phyloP scores from a whole-genome alignment of 2,888 invertebrate genomes.

The Scrobipalpa costella region DNA sequence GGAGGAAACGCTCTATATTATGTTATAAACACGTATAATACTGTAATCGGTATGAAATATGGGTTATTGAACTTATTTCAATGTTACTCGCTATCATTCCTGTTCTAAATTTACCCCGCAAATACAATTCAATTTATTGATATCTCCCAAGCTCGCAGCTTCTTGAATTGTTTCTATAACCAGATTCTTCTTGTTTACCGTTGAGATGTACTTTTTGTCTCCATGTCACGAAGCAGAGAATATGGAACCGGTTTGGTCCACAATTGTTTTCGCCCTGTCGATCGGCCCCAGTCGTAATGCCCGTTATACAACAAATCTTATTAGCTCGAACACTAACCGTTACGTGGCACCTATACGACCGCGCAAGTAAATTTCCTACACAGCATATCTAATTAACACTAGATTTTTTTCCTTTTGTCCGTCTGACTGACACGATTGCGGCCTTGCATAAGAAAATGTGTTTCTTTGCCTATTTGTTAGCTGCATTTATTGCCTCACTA shows the following conservation, averaged over 20 bases:
- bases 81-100: slow-evolving; percentile 30
- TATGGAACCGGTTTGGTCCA: slow-evolving; percentile 56
- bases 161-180: slow-evolving; percentile 24
- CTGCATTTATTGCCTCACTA: background rate
- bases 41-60: slow-evolving; percentile 47
- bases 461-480: slow-evolving; percentile 24
- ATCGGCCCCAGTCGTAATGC: slow-evolving; percentile 52
- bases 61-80: slow-evolving; percentile 49
- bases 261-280: slow-evolving; percentile 66
- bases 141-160: background rate
- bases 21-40: background rate
- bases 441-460: slow-evolving; percentile 27
- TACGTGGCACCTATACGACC: slow-evolving; percentile 53
- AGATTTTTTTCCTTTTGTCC: slow-evolving; percentile 38
- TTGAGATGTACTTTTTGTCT: slow-evolving; percentile 23
- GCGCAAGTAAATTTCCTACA: slow-evolving; percentile 54
- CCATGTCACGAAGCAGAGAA: slow-evolving; percentile 33
- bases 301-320: slow-evolving; percentile 73
- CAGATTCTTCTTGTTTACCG: slow-evolving; percentile 31
- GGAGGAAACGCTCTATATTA: background rate
- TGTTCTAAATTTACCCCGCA: slow-evolving; percentile 4
- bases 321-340: slow-evolving; percentile 60
- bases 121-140: background rate
- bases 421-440: slow-evolving; percentile 30
- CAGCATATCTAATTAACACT: slow-evolving; percentile 48